Base-by-base conservation (phyloP, 2,888 invertebrate genomes). In the Polietes domitor region DNA sequence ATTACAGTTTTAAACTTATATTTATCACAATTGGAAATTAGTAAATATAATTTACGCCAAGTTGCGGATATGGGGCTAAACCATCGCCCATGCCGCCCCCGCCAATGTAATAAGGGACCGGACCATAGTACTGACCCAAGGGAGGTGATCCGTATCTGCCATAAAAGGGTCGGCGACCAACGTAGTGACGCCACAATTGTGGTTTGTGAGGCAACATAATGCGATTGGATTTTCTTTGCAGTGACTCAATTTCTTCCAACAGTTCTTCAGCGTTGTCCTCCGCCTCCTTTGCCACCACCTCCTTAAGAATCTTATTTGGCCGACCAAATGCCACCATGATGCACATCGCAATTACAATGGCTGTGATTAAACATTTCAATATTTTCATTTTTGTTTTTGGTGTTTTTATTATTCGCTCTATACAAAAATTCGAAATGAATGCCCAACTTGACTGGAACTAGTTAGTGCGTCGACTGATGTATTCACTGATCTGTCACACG, bases 41-140 rank as follows among this genome's bases (percentile, higher is more conserved):
- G 32, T 65, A 65, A 53, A 76, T 37, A 65, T 76, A 37, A 53
- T 53, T 65, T 10, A 24, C 65, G 5, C 53, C 65, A 3, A 65
- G 26, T 26, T 50, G 53, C n/a, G 75, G 75, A 76, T 76, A 76
- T 21, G 65, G 65, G 32, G 53, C 65, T n/a, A 6, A n/a, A 7
- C 43, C 50, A 3, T 37, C 74, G 17, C 58, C 41, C 37, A 43
- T 47, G 15, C 37, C 37, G n/a, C n/a, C n/a, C n/a, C 73, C n/a
- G 24, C 65, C 24, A 19, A 47, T 70, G 47, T 77, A 47, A 61
- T 70, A 47, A 10, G 70, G 70, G 19, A 26, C 53, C 2, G 65
- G 65, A 0, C 53, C 10, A 53, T 65, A 76, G 10, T 65, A 53
- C 6, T 65, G 50, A 19, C 50, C 75, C 65, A 76, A n/a, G 7